Evolutionary conservation across 2,797 vertebrate species (phyloP), one percentile per base, ranked within the genome.

Genomic region (Tokudaia muenninki): DNA sequence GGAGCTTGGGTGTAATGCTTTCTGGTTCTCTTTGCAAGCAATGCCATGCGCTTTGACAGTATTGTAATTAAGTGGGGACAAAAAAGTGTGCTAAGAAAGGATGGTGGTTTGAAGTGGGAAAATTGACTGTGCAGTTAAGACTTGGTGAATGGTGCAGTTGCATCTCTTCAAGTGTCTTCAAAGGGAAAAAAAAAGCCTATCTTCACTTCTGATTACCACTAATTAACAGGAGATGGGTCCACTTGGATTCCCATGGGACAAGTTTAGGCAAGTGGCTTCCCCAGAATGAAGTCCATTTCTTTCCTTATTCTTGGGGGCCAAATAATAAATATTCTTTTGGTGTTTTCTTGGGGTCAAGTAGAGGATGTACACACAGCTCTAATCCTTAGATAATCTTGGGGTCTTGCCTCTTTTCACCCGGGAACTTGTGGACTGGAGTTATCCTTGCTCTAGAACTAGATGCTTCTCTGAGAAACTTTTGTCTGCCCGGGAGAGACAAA

Each of bases 31-130:
- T 6, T 98, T 97, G 90, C 93, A 92, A 98, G 98, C 94, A 94
- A 91, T 96, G 98, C 97, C 97, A 95, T 96, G 97, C 98, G 97
- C 98, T 97, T 95, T 98, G 97, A 98, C 98, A 98, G 97, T 98
- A 97, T 93, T 98, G 95, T 98, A 98, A 98, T 99, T 98, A 98
- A 99, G 98, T 97, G 98, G 98, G 98, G 98, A 98, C 98, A 98
- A 98, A 98, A 98, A 98, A 98, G 95, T 9, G 96, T 96, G 98
- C 96, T 97, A 97, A 95, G 96, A 94, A 92, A 97, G 94, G 95
- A 97, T 97, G 95, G 95, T 97, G 0, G 95, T 98, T 98, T 98
- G 98, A 98, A 98, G 98, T 98, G 98, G 98, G 98, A 98, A 98
- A 98, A 98, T 87, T 98, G 98, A 98, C 97, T 98, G 90, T 98